Evolutionary conservation across 2,113 vertebrate species (phyloP).

Genomic region (Rhinichthys klamathensis): DNA sequence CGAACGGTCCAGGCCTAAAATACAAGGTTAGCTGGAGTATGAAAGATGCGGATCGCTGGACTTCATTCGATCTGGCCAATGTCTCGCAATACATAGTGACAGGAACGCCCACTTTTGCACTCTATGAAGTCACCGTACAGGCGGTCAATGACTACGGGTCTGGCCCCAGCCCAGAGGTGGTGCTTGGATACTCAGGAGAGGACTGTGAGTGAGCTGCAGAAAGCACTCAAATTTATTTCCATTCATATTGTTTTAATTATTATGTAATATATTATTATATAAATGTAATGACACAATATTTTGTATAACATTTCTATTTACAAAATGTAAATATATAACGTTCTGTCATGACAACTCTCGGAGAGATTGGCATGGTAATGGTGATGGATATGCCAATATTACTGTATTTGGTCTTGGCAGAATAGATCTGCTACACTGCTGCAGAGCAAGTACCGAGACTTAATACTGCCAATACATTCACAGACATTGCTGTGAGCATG

Average conservation of each 20-base stretch:
- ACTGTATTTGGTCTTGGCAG: too few relatives aligned
- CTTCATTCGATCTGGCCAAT: constrained; percentile 84
- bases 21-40: constrained; percentile 94
- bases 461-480: too few relatives aligned
- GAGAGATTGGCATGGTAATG: too few relatives aligned
- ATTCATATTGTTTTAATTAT: background rate
- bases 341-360: too few relatives aligned
- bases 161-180: constrained; percentile 80
- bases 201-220: constrained; percentile 82
- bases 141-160: constrained; percentile 86
- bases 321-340: background rate
- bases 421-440: too few relatives aligned
- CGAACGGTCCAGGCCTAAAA: constrained; percentile 89
- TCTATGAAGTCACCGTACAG: constrained; percentile 91
- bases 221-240: background rate
- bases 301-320: background rate
- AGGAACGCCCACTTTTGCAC: constrained; percentile 85
- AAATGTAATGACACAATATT: background rate
- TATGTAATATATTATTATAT: background rate
- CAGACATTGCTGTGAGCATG: too few relatives aligned
- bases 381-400: too few relatives aligned
- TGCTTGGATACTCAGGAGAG: constrained; percentile 89
- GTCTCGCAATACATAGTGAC: constrained; percentile 86
- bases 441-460: too few relatives aligned
- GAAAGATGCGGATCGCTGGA: constrained; percentile 87